Conservation (phyloP, 2,113 vertebrate species). For the Hipposideros armiger region DNA sequence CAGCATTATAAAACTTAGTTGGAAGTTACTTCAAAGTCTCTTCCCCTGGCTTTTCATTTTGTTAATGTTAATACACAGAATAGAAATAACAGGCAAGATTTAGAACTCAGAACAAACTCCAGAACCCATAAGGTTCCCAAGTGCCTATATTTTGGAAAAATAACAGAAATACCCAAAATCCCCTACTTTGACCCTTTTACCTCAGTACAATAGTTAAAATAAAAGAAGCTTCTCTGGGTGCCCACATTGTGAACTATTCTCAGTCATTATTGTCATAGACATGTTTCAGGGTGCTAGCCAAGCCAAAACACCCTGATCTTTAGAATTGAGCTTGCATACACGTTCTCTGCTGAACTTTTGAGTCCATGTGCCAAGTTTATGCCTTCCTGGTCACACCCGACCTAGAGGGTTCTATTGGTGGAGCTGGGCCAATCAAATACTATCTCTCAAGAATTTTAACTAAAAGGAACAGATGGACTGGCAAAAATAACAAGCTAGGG, state of each 20-base stretch:
- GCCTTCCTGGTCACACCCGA: not conserved
- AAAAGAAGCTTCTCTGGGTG: not conserved
- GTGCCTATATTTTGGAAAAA: not conserved
- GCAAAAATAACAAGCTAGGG: not conserved
- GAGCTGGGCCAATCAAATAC: not conserved
- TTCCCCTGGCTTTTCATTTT: constrained; percentile 43
- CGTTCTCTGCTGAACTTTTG: not conserved
- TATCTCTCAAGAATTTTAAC: constrained; percentile 13
- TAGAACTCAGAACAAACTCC: constrained; percentile 58
- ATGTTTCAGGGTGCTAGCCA: not conserved
- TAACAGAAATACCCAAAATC: constrained; percentile 9
- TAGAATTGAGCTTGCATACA: not conserved
- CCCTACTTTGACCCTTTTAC: not conserved
- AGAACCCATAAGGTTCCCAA: not conserved
- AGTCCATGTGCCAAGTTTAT: not conserved
- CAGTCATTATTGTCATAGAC: not conserved
- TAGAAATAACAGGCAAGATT: constrained; percentile 39
- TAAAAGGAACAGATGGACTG: not conserved
- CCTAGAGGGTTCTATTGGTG: not conserved
- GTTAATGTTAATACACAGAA: constrained; percentile 44
- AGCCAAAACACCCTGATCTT: not conserved
- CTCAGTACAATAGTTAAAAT: not conserved
- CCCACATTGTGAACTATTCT: not conserved
- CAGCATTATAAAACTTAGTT: constrained; percentile 45
- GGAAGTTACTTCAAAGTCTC: constrained; percentile 59